Conservation (phyloP, 92 coral and sea anemone species). For the Chrysogorgia sp. region DNA sequence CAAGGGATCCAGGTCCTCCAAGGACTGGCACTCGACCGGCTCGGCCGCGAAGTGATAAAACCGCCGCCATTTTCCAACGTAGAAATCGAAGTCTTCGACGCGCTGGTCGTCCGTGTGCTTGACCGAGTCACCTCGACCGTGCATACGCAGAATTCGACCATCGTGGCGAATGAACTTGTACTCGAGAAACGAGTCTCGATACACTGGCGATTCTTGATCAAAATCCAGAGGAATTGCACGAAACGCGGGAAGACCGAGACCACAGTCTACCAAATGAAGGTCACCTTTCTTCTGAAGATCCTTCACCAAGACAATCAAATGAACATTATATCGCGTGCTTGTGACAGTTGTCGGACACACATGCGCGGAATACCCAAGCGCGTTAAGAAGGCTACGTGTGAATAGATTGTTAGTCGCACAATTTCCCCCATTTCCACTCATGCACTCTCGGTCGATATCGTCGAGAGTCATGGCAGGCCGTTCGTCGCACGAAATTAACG, state of each 20-base stretch:
- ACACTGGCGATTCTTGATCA: conserved; percentile 19
- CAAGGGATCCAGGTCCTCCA: background rate
- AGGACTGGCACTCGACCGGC: background rate
- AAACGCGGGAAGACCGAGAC: conserved; percentile 7
- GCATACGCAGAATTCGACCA: conserved; percentile 9
- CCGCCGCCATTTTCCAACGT: conserved; percentile 10
- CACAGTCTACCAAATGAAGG: conserved; percentile 12
- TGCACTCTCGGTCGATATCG: background rate
- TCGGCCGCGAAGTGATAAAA: background rate
- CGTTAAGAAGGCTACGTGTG: background rate
- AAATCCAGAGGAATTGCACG: conserved; percentile 7
- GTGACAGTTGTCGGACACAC: background rate
- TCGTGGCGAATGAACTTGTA: conserved; percentile 7
- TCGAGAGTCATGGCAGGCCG: background rate
- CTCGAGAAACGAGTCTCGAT: conserved; percentile 18
- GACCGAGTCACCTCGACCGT: conserved; percentile 5
- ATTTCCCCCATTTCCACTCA: conserved; percentile 13
- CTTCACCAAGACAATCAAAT: background rate
- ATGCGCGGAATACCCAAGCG: conserved; percentile 7
- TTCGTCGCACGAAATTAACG: background rate
- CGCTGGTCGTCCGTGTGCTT: background rate
- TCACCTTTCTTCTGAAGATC: conserved; percentile 5
- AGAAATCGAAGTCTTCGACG: background rate
- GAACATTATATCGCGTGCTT: background rate
- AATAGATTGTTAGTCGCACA: background rate